phyloP scores from a whole-genome alignment of 1,140 invertebrate genomes.

The Drosophila bocki region DNA sequence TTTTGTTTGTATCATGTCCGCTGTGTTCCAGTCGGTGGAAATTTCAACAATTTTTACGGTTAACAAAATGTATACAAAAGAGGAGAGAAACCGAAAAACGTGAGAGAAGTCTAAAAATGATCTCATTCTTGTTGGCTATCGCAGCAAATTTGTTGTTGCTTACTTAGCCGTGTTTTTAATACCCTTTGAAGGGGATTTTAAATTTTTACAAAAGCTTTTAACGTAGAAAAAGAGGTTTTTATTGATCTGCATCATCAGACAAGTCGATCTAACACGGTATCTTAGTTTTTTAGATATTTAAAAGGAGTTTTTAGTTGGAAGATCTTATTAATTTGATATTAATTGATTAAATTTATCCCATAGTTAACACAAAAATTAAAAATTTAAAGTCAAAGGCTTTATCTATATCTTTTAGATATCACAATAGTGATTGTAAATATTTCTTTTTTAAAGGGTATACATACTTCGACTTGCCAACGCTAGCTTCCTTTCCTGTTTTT shows the following conservation, averaged over 20 bases:
- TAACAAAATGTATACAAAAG: conserved; percentile 48
- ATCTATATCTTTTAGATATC: too few species aligned
- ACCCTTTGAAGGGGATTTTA: neutral
- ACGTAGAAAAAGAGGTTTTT: too few species aligned
- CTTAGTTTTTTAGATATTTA: neutral
- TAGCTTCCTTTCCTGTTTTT: conserved; percentile 1
- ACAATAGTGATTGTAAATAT: neutral
- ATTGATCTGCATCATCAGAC: neutral
- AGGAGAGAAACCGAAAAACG: conserved; percentile 15
- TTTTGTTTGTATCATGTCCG: conserved; percentile 26
- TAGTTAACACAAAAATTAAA: neutral
- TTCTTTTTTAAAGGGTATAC: neutral
- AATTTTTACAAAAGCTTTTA: neutral
- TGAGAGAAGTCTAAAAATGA: conserved; percentile 40
- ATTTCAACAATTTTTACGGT: conserved; percentile 35
- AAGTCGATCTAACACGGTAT: neutral
- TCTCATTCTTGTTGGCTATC: conserved; percentile 38
- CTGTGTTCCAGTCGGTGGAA: conserved; percentile 37
- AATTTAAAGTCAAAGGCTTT: too few species aligned
- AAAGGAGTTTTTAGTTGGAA: neutral
- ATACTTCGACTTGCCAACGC: too few species aligned
- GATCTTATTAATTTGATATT: neutral
- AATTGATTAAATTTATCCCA: too few species aligned
- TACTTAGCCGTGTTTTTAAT: conserved; percentile 9
- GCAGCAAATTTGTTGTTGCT: conserved; percentile 23